Evolutionary conservation across 2,888 invertebrate species (phyloP).

Genomic region (Psylliodes chrysocephalus): DNA sequence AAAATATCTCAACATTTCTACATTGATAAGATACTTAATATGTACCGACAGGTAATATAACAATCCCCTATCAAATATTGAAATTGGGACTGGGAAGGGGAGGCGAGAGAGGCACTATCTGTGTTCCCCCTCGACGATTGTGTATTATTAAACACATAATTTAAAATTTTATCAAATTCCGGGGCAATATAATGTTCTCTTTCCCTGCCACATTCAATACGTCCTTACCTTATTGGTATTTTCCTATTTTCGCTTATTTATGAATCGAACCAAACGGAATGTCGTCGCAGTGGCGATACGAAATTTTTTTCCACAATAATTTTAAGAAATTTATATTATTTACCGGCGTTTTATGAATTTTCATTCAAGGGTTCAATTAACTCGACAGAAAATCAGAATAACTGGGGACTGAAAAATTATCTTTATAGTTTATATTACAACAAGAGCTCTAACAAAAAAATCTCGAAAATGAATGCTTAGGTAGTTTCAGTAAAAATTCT

Average conservation of each 20-base stretch:
- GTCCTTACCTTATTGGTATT: constrained; percentile 56
- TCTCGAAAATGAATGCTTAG: too few species aligned
- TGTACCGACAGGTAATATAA: constrained; percentile 13
- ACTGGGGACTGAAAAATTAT: too few species aligned
- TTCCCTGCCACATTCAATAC: constrained; percentile 48
- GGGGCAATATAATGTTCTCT: constrained; percentile 45
- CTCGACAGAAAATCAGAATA: too few species aligned
- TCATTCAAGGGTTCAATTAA: too few species aligned
- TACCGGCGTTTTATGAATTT: too few species aligned
- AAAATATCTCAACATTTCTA: background rate
- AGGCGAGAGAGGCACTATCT: constrained; percentile 16
- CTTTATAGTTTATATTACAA: too few species aligned
- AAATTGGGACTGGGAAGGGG: constrained; percentile 12
- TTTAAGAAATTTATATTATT: too few species aligned
- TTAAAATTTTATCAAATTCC: constrained; percentile 52
- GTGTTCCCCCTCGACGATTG: constrained; percentile 33
- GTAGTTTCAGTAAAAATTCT: too few species aligned
- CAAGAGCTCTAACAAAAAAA: too few species aligned
- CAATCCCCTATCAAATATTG: background rate
- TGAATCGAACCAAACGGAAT: constrained; percentile 44
- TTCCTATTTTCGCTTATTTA: constrained; percentile 57
- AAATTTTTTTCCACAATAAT: background rate
- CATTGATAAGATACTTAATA: constrained; percentile 1
- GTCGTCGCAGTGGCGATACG: background rate
- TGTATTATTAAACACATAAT: constrained; percentile 51